Percentiles rank a stretch among this genome's conserved stretches.
These are phyloP conservation scores for Strix uralensis DNA, from an alignment of 2,113 vertebrate species.

Conservation along the genomic window DNA sequence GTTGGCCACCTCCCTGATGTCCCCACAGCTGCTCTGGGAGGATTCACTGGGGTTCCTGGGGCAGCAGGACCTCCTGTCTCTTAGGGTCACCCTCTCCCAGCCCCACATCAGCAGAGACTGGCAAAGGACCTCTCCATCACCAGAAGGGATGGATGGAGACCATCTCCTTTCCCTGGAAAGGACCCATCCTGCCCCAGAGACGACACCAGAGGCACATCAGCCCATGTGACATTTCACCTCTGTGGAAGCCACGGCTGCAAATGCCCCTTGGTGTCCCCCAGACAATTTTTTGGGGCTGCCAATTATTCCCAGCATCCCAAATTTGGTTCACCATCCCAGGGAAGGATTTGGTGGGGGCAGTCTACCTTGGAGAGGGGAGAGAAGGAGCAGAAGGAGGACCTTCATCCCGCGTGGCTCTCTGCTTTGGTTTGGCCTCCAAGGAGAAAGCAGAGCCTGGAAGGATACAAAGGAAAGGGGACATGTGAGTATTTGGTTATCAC, in stretches of 20 bases:
- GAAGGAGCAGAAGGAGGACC: slow-evolving; percentile 34
- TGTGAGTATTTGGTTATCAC: background rate
- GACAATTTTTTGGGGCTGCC: background rate
- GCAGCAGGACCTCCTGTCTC: background rate
- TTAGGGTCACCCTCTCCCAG: background rate
- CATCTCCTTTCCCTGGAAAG: background rate
- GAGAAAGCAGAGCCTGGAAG: background rate
- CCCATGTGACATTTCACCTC: background rate
- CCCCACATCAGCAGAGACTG: background rate
- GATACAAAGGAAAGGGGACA: background rate
- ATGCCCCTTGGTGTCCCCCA: background rate
- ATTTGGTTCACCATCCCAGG: background rate
- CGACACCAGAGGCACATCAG: background rate
- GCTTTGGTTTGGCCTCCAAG: background rate
- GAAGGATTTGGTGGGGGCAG: background rate
- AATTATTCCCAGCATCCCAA: background rate
- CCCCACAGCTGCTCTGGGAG: background rate
- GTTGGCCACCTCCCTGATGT: fast-evolving
- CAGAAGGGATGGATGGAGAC: background rate
- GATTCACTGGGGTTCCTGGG: background rate
- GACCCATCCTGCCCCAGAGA: background rate
- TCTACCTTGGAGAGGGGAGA: slow-evolving; percentile 60
- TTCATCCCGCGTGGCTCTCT: background rate
- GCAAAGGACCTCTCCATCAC: background rate
- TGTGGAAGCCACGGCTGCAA: background rate